A percentile compares a stretch with the other conserved stretches of the same genome.
These are phyloP conservation scores for Papilio protenor DNA, from an alignment of 2,888 invertebrate species.

Conservation along the genomic window DNA sequence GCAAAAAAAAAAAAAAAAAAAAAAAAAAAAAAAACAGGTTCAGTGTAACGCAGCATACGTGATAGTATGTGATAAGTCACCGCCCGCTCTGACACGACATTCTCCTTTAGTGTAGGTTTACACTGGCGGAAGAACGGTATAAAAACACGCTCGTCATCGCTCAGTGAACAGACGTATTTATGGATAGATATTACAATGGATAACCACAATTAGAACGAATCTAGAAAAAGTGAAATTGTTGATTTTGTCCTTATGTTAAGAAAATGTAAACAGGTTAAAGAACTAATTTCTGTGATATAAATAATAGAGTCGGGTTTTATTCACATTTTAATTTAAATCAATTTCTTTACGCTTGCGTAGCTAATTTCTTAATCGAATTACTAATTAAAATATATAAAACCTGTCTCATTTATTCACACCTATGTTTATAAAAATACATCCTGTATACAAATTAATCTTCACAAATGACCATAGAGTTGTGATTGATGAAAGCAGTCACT, in stretches of 20 bases:
- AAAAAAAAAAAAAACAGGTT: constrained; percentile 44
- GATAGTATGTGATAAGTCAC: constrained; percentile 43
- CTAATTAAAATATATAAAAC: background rate
- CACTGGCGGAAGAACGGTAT: background rate
- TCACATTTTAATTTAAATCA: too few relatives aligned
- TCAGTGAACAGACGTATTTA: too few relatives aligned
- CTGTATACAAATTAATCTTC: constrained; percentile 16
- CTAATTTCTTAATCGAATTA: too few relatives aligned
- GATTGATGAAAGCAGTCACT: constrained; percentile 4
- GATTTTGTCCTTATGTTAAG: too few relatives aligned
- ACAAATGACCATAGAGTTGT: constrained; percentile 1
- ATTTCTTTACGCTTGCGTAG: too few relatives aligned
- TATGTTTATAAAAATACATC: background rate
- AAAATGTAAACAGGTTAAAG: too few relatives aligned
- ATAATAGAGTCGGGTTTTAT: too few relatives aligned
- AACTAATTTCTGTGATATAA: too few relatives aligned
- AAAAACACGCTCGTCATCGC: background rate
- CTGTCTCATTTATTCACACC: background rate
- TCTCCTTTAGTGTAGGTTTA: background rate
- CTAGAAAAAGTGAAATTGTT: too few relatives aligned
- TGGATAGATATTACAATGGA: too few relatives aligned
- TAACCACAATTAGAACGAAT: too few relatives aligned
- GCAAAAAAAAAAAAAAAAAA: constrained; percentile 30
- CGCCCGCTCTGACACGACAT: background rate
- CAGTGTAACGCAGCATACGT: constrained; percentile 45